A percentile compares a stretch with the other conserved stretches of the same genome.
Conservation (phyloP, 2,797 vertebrate species). For the Myotis findleyi region DNA sequence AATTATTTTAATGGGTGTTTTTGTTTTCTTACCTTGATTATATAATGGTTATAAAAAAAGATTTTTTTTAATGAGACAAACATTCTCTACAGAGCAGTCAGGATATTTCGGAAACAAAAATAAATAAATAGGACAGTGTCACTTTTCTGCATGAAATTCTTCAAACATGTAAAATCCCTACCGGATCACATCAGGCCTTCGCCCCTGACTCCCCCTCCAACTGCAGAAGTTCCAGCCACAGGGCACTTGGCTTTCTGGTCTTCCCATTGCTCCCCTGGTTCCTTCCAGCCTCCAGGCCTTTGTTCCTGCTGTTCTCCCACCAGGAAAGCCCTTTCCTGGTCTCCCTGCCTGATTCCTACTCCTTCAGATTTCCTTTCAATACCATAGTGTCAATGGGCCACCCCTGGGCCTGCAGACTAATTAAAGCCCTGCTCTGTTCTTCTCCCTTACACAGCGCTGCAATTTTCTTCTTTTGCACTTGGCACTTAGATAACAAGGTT, state of each 20-base stretch:
- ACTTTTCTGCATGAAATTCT: not conserved
- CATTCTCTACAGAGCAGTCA: not conserved
- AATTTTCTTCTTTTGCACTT: slow-evolving; percentile 47
- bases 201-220: not conserved
- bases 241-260: too few relatives aligned
- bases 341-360: not conserved
- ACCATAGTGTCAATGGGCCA: not conserved
- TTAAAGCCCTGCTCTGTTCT: not conserved
- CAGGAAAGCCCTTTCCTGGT: not conserved
- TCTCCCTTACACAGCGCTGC: not conserved
- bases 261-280: not conserved
- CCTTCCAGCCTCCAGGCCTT: not conserved
- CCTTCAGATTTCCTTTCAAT: not conserved
- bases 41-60: not conserved
- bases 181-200: not conserved
- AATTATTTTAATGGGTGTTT: not conserved
- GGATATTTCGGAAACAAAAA: not conserved
- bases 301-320: not conserved
- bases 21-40: slow-evolving; percentile 23
- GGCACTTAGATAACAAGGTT: not conserved
- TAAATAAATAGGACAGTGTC: not conserved
- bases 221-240: not conserved
- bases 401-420: not conserved
- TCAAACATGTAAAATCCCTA: not conserved
- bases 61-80: not conserved